A percentile compares a stretch with the other conserved stretches of the same genome.
Conservation (phyloP, 2,888 invertebrate species). For the Seira musarum region DNA sequence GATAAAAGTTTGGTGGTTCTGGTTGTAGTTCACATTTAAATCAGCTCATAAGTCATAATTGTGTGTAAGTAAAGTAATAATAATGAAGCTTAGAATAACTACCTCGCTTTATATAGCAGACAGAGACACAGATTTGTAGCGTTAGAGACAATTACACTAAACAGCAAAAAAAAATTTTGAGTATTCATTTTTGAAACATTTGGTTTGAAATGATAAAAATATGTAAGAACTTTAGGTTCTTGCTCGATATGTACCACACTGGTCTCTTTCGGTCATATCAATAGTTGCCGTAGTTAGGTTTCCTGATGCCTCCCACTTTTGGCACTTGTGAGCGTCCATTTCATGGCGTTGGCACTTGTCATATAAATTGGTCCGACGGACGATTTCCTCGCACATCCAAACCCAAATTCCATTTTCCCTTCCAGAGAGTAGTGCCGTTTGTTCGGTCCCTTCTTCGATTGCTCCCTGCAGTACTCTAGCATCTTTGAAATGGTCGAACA, state of each 20-base stretch:
- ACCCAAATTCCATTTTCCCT: slow-evolving; percentile 62
- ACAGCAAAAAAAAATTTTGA: too few species aligned
- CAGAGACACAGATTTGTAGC: too few species aligned
- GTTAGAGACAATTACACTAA: too few species aligned
- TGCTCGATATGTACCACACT: slow-evolving; percentile 34
- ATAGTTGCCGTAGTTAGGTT: slow-evolving; percentile 19
- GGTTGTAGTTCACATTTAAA: too few species aligned
- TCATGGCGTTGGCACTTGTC: slow-evolving; percentile 45
- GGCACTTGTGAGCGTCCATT: slow-evolving; percentile 3
- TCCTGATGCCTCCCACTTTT: background rate
- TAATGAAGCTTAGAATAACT: too few species aligned
- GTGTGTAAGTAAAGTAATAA: too few species aligned
- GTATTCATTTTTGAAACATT: too few species aligned
- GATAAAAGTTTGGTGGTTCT: too few species aligned
- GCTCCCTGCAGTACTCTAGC: slow-evolving; percentile 64
- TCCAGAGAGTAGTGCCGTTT: slow-evolving; percentile 35
- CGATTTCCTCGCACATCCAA: slow-evolving; percentile 67
- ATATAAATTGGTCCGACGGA: slow-evolving; percentile 49
- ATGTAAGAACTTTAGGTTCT: slow-evolving; percentile 33
- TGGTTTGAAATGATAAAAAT: too few species aligned
- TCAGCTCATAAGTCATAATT: too few species aligned
- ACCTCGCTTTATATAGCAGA: too few species aligned
- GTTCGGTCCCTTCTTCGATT: slow-evolving; percentile 2
- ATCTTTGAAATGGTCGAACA: slow-evolving; percentile 66
- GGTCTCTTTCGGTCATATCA: slow-evolving; percentile 1